Evolutionary conservation across 2,113 vertebrate species (phyloP).

Genomic region (Laticauda colubrina): DNA sequence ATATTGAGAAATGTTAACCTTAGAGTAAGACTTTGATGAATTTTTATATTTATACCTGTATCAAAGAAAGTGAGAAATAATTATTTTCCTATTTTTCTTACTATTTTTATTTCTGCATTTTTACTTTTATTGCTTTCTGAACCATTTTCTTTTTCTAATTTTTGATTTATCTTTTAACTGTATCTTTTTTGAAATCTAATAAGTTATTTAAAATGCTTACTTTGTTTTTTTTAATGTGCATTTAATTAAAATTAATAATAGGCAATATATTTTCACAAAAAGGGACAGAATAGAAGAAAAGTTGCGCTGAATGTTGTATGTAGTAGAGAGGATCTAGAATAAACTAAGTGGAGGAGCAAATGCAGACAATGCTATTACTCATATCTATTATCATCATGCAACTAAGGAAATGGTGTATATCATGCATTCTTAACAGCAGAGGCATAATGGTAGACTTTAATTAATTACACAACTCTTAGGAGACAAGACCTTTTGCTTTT

Average conservation of each 20-base stretch:
- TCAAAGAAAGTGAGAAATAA: not conserved
- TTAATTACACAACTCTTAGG: not conserved
- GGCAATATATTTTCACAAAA: not conserved
- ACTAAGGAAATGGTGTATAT: not conserved
- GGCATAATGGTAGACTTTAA: not conserved
- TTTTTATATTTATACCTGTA: too few species aligned
- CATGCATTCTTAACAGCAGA: not conserved
- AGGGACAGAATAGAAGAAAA: not conserved
- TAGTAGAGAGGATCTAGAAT: not conserved
- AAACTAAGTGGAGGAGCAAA: not conserved
- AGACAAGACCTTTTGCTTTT: not conserved
- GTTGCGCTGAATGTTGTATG: not conserved
- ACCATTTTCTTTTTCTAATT: not conserved
- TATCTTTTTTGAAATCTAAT: not conserved
- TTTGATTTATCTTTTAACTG: not conserved
- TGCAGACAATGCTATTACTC: not conserved
- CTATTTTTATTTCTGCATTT: not conserved
- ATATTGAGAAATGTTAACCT: too few species aligned
- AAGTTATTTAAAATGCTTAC: not conserved
- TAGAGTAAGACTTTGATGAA: too few species aligned
- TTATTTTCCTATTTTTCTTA: not conserved
- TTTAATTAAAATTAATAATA: not conserved
- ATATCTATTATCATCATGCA: not conserved
- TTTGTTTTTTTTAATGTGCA: not conserved
- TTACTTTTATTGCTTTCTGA: not conserved